These are phyloP conservation scores for Nothoprocta perdicaria DNA, from an alignment of 2,113 vertebrate genomes.

Conservation along the genomic window DNA sequence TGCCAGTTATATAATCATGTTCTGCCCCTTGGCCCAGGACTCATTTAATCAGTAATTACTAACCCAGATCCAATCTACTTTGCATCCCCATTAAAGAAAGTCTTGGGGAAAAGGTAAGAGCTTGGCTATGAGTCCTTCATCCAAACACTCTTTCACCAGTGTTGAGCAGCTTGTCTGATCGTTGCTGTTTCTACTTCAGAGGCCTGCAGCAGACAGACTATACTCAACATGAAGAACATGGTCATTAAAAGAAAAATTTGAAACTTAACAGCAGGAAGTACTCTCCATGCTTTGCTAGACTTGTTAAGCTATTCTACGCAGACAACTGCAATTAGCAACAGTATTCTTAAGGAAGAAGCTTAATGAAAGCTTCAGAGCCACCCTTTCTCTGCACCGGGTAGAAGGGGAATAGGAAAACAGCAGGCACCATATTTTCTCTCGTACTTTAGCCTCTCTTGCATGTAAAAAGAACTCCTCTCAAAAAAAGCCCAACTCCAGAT, in stretches of 20 bases:
- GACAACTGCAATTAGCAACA: background rate
- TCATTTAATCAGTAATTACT: background rate
- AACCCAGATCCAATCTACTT: conserved; percentile 1
- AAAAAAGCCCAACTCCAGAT: background rate
- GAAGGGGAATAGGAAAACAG: background rate
- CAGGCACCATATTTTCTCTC: background rate
- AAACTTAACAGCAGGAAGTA: background rate
- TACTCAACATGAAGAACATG: background rate
- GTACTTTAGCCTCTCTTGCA: background rate
- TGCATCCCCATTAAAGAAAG: conserved; percentile 13
- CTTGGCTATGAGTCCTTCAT: background rate
- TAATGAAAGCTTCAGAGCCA: background rate
- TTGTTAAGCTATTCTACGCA: background rate
- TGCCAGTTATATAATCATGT: background rate
- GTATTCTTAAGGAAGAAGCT: background rate
- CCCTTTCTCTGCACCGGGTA: background rate
- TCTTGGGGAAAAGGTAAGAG: background rate
- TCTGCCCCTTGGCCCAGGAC: background rate
- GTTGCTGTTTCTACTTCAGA: background rate
- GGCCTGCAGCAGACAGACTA: background rate
- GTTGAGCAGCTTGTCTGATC: background rate
- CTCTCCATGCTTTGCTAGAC: background rate
- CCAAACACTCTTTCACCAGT: background rate
- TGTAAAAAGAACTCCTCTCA: background rate
- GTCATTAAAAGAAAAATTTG: conserved; percentile 7